phyloP scores from a whole-genome alignment of 2,113 vertebrate genomes.

The Hemiprocne comata region DNA sequence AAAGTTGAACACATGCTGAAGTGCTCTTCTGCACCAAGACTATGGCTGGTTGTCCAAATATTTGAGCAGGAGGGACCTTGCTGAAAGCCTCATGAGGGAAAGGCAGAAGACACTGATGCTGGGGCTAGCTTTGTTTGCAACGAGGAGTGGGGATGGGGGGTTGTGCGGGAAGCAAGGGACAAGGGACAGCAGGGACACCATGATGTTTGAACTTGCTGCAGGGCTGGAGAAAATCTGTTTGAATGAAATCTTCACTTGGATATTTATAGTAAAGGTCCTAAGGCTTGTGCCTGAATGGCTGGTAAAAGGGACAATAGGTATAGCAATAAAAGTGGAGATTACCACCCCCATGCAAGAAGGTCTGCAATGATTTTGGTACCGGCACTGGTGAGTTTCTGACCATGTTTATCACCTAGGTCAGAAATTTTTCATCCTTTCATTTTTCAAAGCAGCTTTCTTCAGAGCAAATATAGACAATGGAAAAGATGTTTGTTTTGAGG shows the following conservation, averaged over 20 bases:
- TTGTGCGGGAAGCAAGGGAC: not conserved
- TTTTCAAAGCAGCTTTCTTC: not conserved
- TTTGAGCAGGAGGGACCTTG: not conserved
- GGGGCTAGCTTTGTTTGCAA: not conserved
- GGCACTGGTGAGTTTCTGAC: not conserved
- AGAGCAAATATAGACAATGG: not conserved
- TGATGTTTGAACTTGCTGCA: not conserved
- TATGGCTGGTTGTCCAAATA: not conserved
- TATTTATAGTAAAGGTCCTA: not conserved
- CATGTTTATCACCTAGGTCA: not conserved
- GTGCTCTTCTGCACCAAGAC: not conserved
- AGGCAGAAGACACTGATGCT: not conserved
- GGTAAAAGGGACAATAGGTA: not conserved
- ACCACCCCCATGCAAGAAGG: not conserved
- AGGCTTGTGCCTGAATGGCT: not conserved
- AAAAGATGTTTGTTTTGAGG: not conserved
- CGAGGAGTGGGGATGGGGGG: not conserved
- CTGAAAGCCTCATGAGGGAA: not conserved
- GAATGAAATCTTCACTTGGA: not conserved
- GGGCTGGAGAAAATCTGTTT: not conserved
- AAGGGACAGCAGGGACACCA: not conserved
- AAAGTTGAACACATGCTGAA: not conserved
- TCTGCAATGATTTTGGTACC: not conserved
- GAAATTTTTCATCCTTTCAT: not conserved
- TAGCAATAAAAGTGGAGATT: not conserved